Evolutionary conservation across 2,888 invertebrate genomes (phyloP).

Genomic region (Cryptocephalus primarius): DNA sequence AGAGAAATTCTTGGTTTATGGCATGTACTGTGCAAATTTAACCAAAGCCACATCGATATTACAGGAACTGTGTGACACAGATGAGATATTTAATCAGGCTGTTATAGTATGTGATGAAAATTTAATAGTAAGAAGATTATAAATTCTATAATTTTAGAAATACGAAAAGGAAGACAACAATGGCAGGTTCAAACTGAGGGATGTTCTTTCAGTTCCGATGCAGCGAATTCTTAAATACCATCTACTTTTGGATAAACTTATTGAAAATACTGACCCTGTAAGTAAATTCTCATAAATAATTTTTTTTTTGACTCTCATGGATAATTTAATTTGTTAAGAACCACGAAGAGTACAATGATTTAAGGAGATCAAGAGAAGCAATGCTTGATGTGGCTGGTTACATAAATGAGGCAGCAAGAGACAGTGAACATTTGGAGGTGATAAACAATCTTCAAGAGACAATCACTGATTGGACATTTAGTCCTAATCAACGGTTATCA

Average conservation of each 20-base stretch:
- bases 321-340: conserved; percentile 38
- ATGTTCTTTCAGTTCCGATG: conserved; percentile 96
- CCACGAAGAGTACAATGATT: conserved; percentile 71
- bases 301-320: neutral
- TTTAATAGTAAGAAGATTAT: neutral
- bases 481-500: conserved; percentile 68
- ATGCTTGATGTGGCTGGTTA: conserved; percentile 96
- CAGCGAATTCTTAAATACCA: conserved; percentile 97
- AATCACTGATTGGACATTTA: conserved; percentile 66
- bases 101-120: conserved; percentile 48
- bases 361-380: conserved; percentile 82
- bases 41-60: conserved; percentile 79
- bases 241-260: conserved; percentile 78
- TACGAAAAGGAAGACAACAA: conserved; percentile 91
- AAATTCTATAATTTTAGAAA: conserved; percentile 47
- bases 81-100: conserved; percentile 53
- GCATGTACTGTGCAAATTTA: conserved; percentile 91
- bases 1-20: conserved; percentile 85
- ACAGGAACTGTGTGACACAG: conserved; percentile 61
- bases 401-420: conserved; percentile 95
- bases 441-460: conserved; percentile 84
- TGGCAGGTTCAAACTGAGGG: conserved; percentile 87
- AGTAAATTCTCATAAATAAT: conserved; percentile 21
- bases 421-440: conserved; percentile 84
- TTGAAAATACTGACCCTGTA: conserved; percentile 75